Base-by-base conservation (phyloP, 2,113 vertebrate species). In the Lasiurus cinereus region DNA sequence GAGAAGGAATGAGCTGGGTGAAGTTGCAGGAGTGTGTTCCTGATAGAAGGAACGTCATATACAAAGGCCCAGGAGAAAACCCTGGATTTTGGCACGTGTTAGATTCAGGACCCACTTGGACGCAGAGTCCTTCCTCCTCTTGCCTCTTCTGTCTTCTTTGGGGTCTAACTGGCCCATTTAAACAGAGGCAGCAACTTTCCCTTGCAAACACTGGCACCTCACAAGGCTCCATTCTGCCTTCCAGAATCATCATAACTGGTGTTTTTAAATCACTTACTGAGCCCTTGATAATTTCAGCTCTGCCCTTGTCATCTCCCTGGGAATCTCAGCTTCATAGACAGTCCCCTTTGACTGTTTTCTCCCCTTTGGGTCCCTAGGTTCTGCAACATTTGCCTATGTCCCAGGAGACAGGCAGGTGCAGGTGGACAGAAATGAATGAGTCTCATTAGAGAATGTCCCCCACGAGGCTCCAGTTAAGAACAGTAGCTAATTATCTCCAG, bases 361-460 rank as follows among this genome's bases (percentile, higher is more conserved):
- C 33, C 36, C 36, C 77, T 36, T 46, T 8, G 74, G 54, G 48
- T 69, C 64, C 70, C 33, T 2, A 5, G 39, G n/a, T 33, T 82
- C 93, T 74, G 39, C 19, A 3, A 22, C 36, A 15, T 64, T 36
- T 83, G 48, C 87, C 52, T 36, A 27, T 67, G 27, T 69, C 64
- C 73, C 64, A 19, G 88, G 43, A 83, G 96, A 50, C 31, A 56
- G 64, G 22, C 91, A 78, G 93, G 84, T 24, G 62, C 9, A 21
- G 43, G 64, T 33, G 22, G 70, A 76, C 48, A 43, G 39, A 59
- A 54, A 33, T 48, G 21, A 77, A 36, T 33, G 88, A 79, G n/a
- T 46, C 91, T 33, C 89, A 90, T 93, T 78, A 83, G 43, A 87
- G 83, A 96, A 83, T 7, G 83, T 83, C 48, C 67, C 67, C 59